Percentiles rank a stretch among this genome's conserved stretches.
phyloP scores from a whole-genome alignment of 2,797 vertebrate species.

The Pogoniulus pusillus region DNA sequence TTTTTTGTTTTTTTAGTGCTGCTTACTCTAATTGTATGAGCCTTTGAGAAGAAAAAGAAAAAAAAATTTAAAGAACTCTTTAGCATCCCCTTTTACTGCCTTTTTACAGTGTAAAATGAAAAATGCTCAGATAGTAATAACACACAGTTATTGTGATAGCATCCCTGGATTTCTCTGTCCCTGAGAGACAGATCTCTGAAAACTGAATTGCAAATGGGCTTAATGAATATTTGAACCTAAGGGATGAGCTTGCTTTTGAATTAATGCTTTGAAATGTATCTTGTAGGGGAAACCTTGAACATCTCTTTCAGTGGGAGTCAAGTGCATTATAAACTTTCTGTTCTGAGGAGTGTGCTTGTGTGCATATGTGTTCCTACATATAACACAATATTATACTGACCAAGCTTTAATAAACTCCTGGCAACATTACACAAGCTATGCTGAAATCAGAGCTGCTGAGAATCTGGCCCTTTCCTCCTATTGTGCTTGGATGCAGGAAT shows the following conservation, averaged over 20 bases:
- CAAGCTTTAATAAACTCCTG: background rate
- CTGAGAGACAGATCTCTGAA: background rate
- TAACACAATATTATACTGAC: background rate
- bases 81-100: background rate
- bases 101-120: background rate
- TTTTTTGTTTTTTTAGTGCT: background rate
- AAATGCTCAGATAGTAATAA: background rate
- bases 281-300: background rate
- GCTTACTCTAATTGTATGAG: background rate
- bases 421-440: background rate
- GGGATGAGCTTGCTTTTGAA: background rate
- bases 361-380: fast-evolving
- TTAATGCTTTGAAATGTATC: background rate
- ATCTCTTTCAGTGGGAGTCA: background rate
- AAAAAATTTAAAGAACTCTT: background rate
- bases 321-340: background rate
- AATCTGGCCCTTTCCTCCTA: slow-evolving; percentile 48
- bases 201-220: background rate
- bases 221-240: slow-evolving; percentile 6
- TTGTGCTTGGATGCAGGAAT: slow-evolving; percentile 52
- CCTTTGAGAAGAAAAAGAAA: background rate
- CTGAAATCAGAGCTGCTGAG: background rate
- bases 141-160: background rate
- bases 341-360: background rate
- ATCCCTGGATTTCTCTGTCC: background rate